A percentile compares a stretch with the other conserved stretches of the same genome.
Conservation (phyloP, 1,140 invertebrate species). For the Neodiprion pinetum region DNA sequence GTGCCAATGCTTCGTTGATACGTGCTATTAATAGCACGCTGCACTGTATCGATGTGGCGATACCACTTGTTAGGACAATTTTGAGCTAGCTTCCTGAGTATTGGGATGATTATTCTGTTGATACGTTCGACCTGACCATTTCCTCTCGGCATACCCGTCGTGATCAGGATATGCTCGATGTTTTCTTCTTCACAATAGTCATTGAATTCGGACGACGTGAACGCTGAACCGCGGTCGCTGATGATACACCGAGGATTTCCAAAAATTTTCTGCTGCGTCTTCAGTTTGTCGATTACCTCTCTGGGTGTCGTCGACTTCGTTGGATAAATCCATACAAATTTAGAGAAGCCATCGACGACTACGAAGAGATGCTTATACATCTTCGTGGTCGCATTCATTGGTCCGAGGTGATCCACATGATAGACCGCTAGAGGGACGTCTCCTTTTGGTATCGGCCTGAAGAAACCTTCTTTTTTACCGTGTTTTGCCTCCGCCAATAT, state of each 20-base stretch:
- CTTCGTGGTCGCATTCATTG: too few species aligned
- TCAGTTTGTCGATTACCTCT: conserved; percentile 30
- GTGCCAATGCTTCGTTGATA: conserved; percentile 41
- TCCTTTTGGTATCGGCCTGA: too few species aligned
- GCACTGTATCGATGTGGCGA: conserved; percentile 37
- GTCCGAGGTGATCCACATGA: too few species aligned
- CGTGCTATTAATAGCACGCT: conserved; percentile 46
- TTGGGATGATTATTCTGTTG: conserved; percentile 35
- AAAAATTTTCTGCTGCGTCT: not conserved
- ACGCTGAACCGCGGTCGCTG: conserved; percentile 41
- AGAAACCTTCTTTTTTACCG: too few species aligned
- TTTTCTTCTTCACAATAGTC: conserved; percentile 38
- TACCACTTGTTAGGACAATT: conserved; percentile 39
- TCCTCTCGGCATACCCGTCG: conserved; percentile 33
- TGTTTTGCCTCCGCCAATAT: too few species aligned
- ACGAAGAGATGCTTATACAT: too few species aligned
- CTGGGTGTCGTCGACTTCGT: conserved; percentile 12
- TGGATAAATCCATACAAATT: too few species aligned
- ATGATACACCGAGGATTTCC: conserved; percentile 47
- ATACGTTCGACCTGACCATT: conserved; percentile 31
- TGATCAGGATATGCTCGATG: conserved; percentile 41
- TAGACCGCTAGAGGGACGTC: too few species aligned
- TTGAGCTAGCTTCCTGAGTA: conserved; percentile 34
- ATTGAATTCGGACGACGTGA: conserved; percentile 36
- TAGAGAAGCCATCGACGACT: too few species aligned